These are phyloP conservation scores for Eupeodes luniger DNA, from an alignment of 2,888 invertebrate species.

Conservation along the genomic window DNA sequence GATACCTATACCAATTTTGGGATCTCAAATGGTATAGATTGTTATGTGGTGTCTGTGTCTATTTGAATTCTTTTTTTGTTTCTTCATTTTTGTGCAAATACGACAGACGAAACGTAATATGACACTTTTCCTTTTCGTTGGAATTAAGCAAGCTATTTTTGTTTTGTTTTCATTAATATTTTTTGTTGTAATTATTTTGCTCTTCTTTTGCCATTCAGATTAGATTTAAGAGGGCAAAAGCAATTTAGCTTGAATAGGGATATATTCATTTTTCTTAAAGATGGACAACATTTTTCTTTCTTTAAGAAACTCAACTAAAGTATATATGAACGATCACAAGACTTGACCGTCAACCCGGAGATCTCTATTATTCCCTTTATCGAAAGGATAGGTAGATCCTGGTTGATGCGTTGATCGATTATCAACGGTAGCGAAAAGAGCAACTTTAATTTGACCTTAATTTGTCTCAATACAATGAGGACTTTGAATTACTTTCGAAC, in stretches of 20 bases:
- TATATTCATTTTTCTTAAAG: slow-evolving; percentile 6
- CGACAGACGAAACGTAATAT: slow-evolving; percentile 60
- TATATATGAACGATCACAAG: too few relatives aligned
- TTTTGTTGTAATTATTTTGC: slow-evolving; percentile 15
- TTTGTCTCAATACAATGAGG: too few relatives aligned
- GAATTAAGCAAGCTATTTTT: slow-evolving; percentile 47
- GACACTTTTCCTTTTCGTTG: slow-evolving; percentile 66
- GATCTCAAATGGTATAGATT: not conserved
- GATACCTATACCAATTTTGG: not conserved
- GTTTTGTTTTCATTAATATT: slow-evolving; percentile 34
- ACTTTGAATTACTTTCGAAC: too few relatives aligned
- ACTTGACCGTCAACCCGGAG: too few relatives aligned
- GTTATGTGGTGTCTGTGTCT: slow-evolving; percentile 24
- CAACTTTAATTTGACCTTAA: too few relatives aligned
- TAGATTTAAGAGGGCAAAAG: slow-evolving; percentile 19
- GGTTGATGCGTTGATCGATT: too few relatives aligned
- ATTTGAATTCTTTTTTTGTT: slow-evolving; percentile 19
- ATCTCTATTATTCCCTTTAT: too few relatives aligned
- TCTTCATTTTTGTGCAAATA: slow-evolving; percentile 51
- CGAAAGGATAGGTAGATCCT: too few relatives aligned
- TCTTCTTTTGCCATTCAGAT: slow-evolving; percentile 7
- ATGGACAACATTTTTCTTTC: slow-evolving; percentile 15
- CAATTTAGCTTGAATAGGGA: slow-evolving; percentile 17
- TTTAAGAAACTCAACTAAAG: too few relatives aligned
- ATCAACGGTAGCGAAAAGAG: too few relatives aligned